Base-by-base conservation (phyloP, 2,113 vertebrate species). In the Anolis carolinensis region DNA sequence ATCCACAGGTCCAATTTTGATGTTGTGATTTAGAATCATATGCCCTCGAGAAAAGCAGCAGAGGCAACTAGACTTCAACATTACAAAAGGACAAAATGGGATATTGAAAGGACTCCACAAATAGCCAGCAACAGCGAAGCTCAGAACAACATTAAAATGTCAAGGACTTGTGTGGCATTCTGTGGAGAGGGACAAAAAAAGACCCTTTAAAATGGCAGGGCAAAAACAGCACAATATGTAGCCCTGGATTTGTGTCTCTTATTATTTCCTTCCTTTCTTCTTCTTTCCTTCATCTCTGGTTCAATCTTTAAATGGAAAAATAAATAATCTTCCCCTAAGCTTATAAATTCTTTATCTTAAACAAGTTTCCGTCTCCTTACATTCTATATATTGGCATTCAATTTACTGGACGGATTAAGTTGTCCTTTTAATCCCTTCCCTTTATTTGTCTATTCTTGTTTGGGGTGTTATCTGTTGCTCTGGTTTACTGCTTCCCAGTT, bases 291-390 rank as follows among this genome's bases (percentile, higher is more conserved):
- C 48, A 48, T 80, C 48, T 75, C 67, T 88, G 2, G 34, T 18
- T 86, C 84, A 1, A 18, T 85, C 20, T 92, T 85, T 72, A 82
- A 63, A 79, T 62, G 59, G 32, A 7, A 39, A 11, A 74, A 82
- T 3, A 87, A 44, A 89, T 90, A 90, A 36, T 86, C 88, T 20
- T 82, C 62, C 50, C 8, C 25, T 27, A 34, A n/a, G 36, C 80
- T 82, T 86, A 84, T 27, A 79, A 85, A 87, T 87, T 74, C 72
- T 20, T 91, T 6, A 79, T 67, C 90, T 13, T 88, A 8, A 73
- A 91, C 39, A 48, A 87, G 48, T 81, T 63, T 21, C 36, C 20
- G 11, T 34, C 27, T 75, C 21, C 82, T 67, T 74, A 82, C 2
- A 62, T 68, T 68, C 30, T 3, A 59, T 59, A 18, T 59, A 59